A percentile compares a stretch with the other conserved stretches of the same genome.
Conservation (phyloP, 2,888 invertebrate genomes). For the Protophormia terraenovae region DNA sequence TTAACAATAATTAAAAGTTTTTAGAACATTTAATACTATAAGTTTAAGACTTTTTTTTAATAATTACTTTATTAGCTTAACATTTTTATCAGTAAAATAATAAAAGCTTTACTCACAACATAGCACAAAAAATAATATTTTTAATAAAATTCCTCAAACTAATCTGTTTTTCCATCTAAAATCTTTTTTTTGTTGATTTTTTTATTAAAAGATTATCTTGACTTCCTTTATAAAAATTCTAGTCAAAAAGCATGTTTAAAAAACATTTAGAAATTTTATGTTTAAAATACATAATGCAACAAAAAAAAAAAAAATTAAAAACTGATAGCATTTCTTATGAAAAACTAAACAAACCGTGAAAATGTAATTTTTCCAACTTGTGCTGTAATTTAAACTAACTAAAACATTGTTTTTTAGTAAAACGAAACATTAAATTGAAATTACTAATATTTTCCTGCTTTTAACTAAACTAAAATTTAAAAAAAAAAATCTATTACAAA, state of each 20-base stretch:
- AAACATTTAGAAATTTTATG: conserved; percentile 48
- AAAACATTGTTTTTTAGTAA: conserved; percentile 25
- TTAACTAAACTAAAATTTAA: conserved; percentile 10
- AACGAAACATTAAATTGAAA: conserved; percentile 5
- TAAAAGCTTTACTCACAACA: background rate
- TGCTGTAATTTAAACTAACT: conserved; percentile 49
- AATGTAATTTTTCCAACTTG: conserved; percentile 74
- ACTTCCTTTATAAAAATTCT: conserved; percentile 34
- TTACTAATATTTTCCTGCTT: conserved; percentile 34
- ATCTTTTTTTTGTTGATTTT: too few species aligned
- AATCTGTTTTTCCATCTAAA: conserved; percentile 12
- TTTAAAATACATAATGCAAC: background rate
- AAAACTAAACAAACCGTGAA: conserved; percentile 76
- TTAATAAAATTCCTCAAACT: background rate
- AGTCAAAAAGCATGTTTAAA: conserved; percentile 13
- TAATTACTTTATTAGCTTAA: too few species aligned
- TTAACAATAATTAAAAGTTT: background rate
- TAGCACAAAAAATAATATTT: too few species aligned
- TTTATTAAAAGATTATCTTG: conserved; percentile 32
- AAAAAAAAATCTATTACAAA: conserved; percentile 30
- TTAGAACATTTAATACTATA: background rate
- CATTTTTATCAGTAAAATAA: too few species aligned
- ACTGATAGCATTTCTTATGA: conserved; percentile 64
- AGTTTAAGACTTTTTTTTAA: too few species aligned
- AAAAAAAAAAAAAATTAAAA: conserved; percentile 26